Evolutionary conservation across 2,797 vertebrate genomes (phyloP).

Genomic region (Leontocebus nigricollis): DNA sequence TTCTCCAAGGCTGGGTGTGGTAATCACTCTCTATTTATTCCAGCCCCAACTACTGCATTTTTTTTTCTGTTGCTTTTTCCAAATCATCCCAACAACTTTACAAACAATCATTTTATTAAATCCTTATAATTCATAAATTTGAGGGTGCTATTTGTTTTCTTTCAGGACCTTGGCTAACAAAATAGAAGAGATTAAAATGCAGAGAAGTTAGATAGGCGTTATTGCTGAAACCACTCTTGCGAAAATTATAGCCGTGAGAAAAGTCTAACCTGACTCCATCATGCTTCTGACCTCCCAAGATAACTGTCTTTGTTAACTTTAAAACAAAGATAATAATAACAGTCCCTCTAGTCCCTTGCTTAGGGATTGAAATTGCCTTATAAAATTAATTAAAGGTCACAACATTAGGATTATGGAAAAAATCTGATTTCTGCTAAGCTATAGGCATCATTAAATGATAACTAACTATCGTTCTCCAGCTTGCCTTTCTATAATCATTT

Average conservation of each 20-base stretch:
- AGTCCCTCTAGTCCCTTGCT: not conserved
- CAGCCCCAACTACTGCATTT: not conserved
- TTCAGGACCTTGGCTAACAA: not conserved
- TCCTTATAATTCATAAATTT: not conserved
- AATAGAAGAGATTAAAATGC: not conserved
- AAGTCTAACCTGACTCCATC: not conserved
- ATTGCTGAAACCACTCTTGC: not conserved
- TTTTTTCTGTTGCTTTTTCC: not conserved
- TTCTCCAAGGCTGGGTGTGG: not conserved
- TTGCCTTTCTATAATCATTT: not conserved
- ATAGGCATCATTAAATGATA: not conserved
- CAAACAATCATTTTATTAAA: not conserved
- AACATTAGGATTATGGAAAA: not conserved
- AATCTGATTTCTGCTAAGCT: not conserved
- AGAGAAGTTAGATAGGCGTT: not conserved
- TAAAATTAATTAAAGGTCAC: not conserved
- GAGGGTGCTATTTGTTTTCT: not conserved
- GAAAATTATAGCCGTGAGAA: not conserved
- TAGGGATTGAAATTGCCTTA: not conserved
- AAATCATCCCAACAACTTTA: not conserved
- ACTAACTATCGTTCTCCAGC: not conserved
- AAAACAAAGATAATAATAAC: not conserved
- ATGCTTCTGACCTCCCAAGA: not conserved
- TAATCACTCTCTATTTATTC: not conserved
- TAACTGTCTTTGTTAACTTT: not conserved